These are phyloP conservation scores for Aplidium turbinatum DNA, from an alignment of 23 tunicate species.

Conservation along the genomic window DNA sequence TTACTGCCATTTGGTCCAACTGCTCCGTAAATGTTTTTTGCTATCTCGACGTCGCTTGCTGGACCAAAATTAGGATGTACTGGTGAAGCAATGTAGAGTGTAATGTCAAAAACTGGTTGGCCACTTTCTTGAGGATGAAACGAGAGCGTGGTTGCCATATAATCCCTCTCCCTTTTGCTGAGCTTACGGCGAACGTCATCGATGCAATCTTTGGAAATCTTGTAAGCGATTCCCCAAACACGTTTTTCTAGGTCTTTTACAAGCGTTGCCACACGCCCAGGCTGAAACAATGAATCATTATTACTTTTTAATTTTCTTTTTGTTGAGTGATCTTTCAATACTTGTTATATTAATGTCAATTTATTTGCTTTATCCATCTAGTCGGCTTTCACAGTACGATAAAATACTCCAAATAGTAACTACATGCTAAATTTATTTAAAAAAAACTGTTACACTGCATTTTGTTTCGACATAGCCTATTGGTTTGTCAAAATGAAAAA, in stretches of 20 bases:
- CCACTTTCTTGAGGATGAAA: constrained; percentile 59
- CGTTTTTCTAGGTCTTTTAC: constrained; percentile 31
- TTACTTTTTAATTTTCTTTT: no score
- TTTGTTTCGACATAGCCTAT: no score
- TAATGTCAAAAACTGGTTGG: constrained; percentile 27
- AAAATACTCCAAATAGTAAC: no score
- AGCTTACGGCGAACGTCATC: constrained; percentile 35
- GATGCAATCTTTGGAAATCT: constrained; percentile 46
- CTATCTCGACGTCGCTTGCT: constrained; percentile 42
- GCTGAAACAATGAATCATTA: constrained; percentile 54
- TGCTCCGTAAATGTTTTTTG: constrained; percentile 41
- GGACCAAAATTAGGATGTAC: constrained; percentile 76
- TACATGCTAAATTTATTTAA: no score
- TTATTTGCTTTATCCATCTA: no score
- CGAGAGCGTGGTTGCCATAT: constrained; percentile 29
- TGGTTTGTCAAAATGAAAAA: no score
- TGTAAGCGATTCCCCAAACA: constrained; percentile 94
- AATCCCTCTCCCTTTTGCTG: constrained; percentile 65
- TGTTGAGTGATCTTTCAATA: no score
- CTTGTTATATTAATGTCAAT: no score
- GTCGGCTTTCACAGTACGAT: no score
- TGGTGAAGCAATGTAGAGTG: constrained; percentile 78
- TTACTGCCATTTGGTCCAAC: constrained; percentile 81
- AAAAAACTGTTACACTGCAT: no score
- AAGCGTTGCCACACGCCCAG: constrained; percentile 84